A percentile compares a stretch with the other conserved stretches of the same genome.
Evolutionary conservation across 2,888 invertebrate genomes (phyloP).

Genomic region (Mythimna pallens): DNA sequence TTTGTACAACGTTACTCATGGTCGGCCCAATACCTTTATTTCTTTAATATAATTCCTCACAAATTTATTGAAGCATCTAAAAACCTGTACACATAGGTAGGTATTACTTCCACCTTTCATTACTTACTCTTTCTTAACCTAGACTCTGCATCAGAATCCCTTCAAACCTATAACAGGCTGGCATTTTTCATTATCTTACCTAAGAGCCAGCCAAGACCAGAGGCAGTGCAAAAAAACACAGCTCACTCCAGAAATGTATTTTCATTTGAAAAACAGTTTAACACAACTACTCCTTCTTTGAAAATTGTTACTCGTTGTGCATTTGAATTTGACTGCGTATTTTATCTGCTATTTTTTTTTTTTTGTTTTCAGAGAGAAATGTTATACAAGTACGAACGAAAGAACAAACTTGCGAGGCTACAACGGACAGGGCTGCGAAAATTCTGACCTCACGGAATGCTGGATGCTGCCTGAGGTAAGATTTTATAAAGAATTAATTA

Average conservation of each 20-base stretch:
- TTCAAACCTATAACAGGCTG: not conserved
- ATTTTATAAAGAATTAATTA: not conserved
- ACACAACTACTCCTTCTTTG: not conserved
- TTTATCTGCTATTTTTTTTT: constrained; percentile 18
- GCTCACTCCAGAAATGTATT: not conserved
- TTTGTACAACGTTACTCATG: too few relatives aligned
- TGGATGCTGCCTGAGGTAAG: constrained; percentile 91
- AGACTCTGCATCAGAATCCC: not conserved
- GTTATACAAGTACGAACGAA: constrained; percentile 83
- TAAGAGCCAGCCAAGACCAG: not conserved
- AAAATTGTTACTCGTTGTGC: not conserved
- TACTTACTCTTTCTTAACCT: not conserved
- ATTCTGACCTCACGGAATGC: constrained; percentile 89
- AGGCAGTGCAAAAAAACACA: not conserved
- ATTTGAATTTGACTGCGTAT: constrained; percentile 5
- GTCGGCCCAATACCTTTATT: too few relatives aligned
- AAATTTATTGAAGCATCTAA: not conserved
- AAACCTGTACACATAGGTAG: not conserved
- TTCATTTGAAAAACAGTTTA: not conserved
- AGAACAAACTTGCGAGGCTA: constrained; percentile 77
- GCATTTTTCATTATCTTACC: not conserved
- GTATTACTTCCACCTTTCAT: too few relatives aligned
- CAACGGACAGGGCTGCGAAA: constrained; percentile 83
- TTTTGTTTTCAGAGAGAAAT: constrained; percentile 82
- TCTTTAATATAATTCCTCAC: not conserved